Conservation (phyloP, 2,113 vertebrate species). For the Chloropsis hardwickii region DNA sequence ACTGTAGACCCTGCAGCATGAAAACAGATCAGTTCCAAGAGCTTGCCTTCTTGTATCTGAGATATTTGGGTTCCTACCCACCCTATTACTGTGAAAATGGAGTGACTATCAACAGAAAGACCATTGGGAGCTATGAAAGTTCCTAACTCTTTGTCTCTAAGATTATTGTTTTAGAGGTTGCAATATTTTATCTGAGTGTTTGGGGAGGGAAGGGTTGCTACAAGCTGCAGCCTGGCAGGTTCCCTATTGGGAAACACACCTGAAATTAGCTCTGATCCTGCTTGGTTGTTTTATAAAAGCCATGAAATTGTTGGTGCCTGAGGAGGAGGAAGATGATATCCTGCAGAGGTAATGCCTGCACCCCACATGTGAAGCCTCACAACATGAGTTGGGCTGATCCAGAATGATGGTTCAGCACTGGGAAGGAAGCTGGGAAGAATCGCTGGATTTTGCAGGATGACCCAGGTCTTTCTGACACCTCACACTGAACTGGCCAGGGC, state of each 20-base stretch:
- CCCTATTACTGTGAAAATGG: not conserved
- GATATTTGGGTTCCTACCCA: not conserved
- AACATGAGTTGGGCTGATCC: not conserved
- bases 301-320: not conserved
- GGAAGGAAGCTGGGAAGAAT: not conserved
- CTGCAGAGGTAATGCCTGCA: not conserved
- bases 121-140: not conserved
- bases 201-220: not conserved
- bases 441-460: not conserved
- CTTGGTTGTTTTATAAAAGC: not conserved
- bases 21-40: not conserved
- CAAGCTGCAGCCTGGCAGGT: not conserved
- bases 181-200: not conserved
- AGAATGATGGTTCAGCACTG: not conserved
- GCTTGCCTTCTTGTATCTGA: not conserved
- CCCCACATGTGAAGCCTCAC: fast-evolving
- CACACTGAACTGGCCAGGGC: not conserved
- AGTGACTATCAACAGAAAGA: not conserved
- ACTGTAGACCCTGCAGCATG: not conserved
- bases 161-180: not conserved
- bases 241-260: not conserved
- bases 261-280: not conserved
- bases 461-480: not conserved
- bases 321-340: not conserved
- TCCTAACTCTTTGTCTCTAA: not conserved